Evolutionary conservation across 2,113 vertebrate species (phyloP), one percentile per base, ranked within the genome.

Genomic region (Potamarius usumacintae): DNA sequence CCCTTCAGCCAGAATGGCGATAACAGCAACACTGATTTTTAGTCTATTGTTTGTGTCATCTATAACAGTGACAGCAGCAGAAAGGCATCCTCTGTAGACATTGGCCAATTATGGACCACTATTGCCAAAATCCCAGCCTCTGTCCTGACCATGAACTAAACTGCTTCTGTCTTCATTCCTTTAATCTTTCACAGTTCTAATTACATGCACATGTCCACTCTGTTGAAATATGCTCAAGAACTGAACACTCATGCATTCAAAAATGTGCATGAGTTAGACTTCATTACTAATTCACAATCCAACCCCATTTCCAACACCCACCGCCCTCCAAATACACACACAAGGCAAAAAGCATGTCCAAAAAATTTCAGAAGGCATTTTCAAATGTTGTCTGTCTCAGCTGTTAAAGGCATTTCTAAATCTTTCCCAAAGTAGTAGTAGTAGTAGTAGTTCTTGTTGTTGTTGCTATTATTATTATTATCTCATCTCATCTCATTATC

Each of bases 381-480:
- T 34, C 53, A 89, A 89, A 17, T 10, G 20, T 48, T 53, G 63
- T 52, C 42, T 76, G 53, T 12, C 25, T 88, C 53, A 25, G 2
- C 42, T 67, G 25, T 79, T 65, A 6, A 52, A 78, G n/a, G n/a
- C 42, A 53, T 67, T 69, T 65, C 60, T 58, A 25, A 86, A 87
- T 25, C 3, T 9, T 7, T 50, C 58, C 14, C 58, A 53, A 11
- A 52, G 79, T 42, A 42, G 42, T 42, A 42, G 2, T 42, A 42
- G 42, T 42, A 42, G 42, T 42, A 42, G 42, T 34, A 2, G 34
- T 34, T 34, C 1, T 34, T 34, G 34, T 34, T 34, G 30, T 42
- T 42, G 34, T 42, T 42, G 34, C 34, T 42, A 42, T 42, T 42
- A 42, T 42, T 42, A 42, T 42, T 42, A 42, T 42, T 42, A 42